Percentiles rank a stretch among this genome's conserved stretches.
Conservation (phyloP, 2,113 vertebrate genomes). For the Lampris incognitus region DNA sequence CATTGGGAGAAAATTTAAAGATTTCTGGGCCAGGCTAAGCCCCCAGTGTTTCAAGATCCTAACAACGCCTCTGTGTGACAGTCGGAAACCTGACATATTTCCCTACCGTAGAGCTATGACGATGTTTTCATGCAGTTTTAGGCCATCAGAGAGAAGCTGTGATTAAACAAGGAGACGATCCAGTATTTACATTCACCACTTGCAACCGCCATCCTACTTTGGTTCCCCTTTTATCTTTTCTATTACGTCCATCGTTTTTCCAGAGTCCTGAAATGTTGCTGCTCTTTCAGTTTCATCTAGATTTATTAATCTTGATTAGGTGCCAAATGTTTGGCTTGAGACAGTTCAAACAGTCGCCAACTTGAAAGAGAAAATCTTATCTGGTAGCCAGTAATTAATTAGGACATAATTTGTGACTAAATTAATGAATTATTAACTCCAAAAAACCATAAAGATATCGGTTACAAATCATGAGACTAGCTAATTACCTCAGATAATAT, state of each 20-base stretch:
- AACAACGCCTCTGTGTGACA: too few species aligned
- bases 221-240: too few species aligned
- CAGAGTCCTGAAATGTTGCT: slow-evolving; percentile 48
- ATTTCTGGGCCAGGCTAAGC: too few species aligned
- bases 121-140: too few species aligned
- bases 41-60: too few species aligned
- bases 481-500: slow-evolving; percentile 57
- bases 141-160: too few species aligned
- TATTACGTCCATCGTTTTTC: slow-evolving; percentile 54
- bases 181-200: too few species aligned
- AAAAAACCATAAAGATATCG: slow-evolving; percentile 39
- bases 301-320: slow-evolving; percentile 59
- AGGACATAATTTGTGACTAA: slow-evolving; percentile 56
- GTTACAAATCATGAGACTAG: slow-evolving; percentile 36
- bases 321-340: slow-evolving; percentile 62
- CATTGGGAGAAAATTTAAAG: too few species aligned
- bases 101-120: too few species aligned
- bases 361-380: slow-evolving; percentile 60
- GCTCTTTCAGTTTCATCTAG: slow-evolving; percentile 67
- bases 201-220: too few species aligned
- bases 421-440: slow-evolving; percentile 9
- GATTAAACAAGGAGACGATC: too few species aligned
- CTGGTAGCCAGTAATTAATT: slow-evolving; percentile 62
- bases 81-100: too few species aligned
- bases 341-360: slow-evolving; percentile 65